Base-by-base conservation (phyloP, 1,140 invertebrate species). In the Drosophila sp. region DNA sequence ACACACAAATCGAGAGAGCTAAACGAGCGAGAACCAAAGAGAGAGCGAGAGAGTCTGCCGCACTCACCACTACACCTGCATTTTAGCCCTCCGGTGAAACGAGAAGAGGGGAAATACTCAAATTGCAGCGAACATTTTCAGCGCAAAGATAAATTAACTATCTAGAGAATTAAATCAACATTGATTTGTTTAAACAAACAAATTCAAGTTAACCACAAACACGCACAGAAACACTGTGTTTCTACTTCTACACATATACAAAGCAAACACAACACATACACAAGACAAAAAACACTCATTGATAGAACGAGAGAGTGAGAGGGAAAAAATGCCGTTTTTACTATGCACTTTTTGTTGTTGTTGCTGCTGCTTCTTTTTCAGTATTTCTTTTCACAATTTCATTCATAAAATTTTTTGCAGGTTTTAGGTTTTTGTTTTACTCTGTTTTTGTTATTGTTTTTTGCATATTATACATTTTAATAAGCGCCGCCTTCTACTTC, bases 51-150 rank as follows among this genome's bases (percentile, higher is more conserved):
- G 65, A 69, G 75, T n/a, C 55, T 47, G 17, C 17, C 44, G 17
- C 44, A 27, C 74, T 61, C 60, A 85, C 78, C 60, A 81, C 70
- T 86, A 86, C 82, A 86, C 82, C 83, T 86, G 82, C 82, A 82
- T 76, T 11, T 27, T 8, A 8, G 11, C 35, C 33, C 27, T 41
- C 60, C 33, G 66, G 74, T 66, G 73, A 76, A 76, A 68, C 17
- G 10, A 17, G 35, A 32, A 56, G 50, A 76, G 70, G 55, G 17
- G 35, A 66, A 54, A 70, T 61, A 63, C 61, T 57, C 50, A 66
- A 70, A 33, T 23, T 23, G 40, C 38, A 79, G 80, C 81, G 73
- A 85, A 85, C 60, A 50, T 11, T 38, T 38, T 76, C 57, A 71
- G 55, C 30, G 4, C 56, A 65, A 64, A 55, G 35, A 27, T 60